A percentile compares a stretch with the other conserved stretches of the same genome.
These are phyloP conservation scores for Oncorhynchus clarkii DNA, from an alignment of 2,113 vertebrate species.

Conservation along the genomic window DNA sequence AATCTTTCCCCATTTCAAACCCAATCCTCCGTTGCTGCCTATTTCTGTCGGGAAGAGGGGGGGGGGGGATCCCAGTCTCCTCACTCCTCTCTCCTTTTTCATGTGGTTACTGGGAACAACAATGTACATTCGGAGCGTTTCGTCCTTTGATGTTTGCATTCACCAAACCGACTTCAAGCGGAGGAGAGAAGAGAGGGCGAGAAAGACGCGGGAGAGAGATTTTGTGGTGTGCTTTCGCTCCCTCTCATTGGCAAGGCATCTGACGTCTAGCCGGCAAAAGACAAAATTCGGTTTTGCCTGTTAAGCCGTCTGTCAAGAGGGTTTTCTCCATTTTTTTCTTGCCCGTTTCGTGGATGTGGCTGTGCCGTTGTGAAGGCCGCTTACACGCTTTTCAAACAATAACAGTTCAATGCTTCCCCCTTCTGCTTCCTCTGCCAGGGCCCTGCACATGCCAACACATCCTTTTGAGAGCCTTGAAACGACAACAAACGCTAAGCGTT, in stretches of 20 bases:
- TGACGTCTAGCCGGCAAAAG: slow-evolving; percentile 68
- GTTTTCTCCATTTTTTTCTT: slow-evolving; percentile 37
- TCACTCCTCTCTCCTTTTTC: slow-evolving; percentile 52
- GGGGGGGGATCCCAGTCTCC: slow-evolving; percentile 20
- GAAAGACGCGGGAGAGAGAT: slow-evolving; percentile 62
- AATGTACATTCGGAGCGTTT: slow-evolving; percentile 68
- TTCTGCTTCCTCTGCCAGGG: slow-evolving; percentile 63
- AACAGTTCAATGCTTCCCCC: slow-evolving; percentile 42
- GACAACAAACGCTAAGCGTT: slow-evolving; percentile 68
- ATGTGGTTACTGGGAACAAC: slow-evolving; percentile 76
- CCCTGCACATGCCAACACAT: slow-evolving; percentile 68
- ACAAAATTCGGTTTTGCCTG: slow-evolving; percentile 70
- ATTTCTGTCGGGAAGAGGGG: slow-evolving; percentile 29
- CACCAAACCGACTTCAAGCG: slow-evolving; percentile 73
- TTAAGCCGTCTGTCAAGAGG: slow-evolving; percentile 71
- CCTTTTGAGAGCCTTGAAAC: slow-evolving; percentile 70
- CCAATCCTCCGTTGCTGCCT: slow-evolving; percentile 54
- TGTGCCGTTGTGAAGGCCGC: slow-evolving; percentile 64
- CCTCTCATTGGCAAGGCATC: slow-evolving; percentile 67
- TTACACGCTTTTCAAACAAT: slow-evolving; percentile 70
- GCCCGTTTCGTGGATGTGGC: slow-evolving; percentile 63
- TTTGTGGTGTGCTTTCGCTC: slow-evolving; percentile 56
- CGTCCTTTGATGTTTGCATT: slow-evolving; percentile 74
- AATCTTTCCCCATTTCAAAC: slow-evolving; percentile 61
- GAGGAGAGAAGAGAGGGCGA: slow-evolving; percentile 65